These are phyloP conservation scores for Aplysia californica DNA, from an alignment of 1,140 invertebrate genomes.

Conservation along the genomic window DNA sequence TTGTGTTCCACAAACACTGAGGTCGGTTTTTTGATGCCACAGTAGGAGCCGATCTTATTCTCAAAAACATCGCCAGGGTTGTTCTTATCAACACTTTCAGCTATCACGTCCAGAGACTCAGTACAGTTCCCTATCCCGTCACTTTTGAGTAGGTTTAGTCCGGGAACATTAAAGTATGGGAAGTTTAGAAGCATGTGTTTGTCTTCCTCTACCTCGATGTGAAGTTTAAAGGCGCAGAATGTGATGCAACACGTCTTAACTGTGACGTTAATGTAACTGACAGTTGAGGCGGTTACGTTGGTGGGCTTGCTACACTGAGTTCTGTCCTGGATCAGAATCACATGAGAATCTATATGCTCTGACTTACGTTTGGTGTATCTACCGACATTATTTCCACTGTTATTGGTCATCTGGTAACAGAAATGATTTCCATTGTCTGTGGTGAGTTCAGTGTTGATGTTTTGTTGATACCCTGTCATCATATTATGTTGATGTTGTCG, in stretches of 20 bases:
- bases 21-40: conserved; percentile 12
- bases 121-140: background rate
- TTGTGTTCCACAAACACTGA: conserved; percentile 13
- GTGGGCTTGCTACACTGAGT: background rate
- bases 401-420: background rate
- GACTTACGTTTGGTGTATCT: too few relatives aligned
- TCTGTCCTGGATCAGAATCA: background rate
- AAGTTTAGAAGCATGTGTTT: conserved; percentile 8
- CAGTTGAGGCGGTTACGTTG: background rate
- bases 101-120: background rate
- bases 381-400: too few relatives aligned
- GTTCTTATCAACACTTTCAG: background rate
- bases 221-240: background rate
- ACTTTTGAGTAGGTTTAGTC: conserved; percentile 3
- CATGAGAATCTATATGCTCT: too few relatives aligned
- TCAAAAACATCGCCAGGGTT: background rate
- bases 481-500: background rate
- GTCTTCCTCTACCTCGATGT: background rate
- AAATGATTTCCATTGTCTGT: background rate
- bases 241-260: conserved; percentile 18
- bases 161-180: conserved; percentile 7
- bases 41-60: background rate
- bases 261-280: background rate
- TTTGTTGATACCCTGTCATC: background rate
- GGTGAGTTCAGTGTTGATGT: background rate